Evolutionary conservation across 2,113 vertebrate species (phyloP).

Genomic region (Chloroceryle aenea): DNA sequence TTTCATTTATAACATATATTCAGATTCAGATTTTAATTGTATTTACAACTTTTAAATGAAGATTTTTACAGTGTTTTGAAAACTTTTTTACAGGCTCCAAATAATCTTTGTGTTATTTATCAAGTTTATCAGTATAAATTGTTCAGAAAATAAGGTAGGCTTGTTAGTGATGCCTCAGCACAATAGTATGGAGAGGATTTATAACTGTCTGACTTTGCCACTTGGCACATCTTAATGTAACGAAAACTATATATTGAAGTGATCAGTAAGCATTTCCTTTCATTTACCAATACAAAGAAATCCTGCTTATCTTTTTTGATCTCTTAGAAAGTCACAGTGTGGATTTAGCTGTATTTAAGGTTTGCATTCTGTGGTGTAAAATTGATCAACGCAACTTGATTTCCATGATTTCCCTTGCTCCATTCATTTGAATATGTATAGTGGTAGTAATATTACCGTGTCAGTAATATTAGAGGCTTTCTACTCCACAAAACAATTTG

Average conservation of each 20-base stretch:
- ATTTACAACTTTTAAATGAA: neutral
- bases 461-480: neutral
- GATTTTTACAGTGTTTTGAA: fast-evolving
- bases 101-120: neutral
- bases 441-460: neutral
- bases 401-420: neutral
- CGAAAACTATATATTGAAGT: neutral
- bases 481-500: neutral
- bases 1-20: neutral
- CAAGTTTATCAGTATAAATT: neutral
- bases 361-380: neutral
- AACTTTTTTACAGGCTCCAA: neutral
- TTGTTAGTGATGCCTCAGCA: neutral
- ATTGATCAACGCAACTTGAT: neutral
- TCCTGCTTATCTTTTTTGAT: neutral
- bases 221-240: neutral
- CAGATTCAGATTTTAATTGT: neutral
- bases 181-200: neutral
- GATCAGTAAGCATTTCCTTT: neutral
- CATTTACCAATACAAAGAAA: neutral
- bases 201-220: neutral
- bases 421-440: neutral
- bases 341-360: neutral
- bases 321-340: neutral
- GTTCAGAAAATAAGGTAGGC: neutral